A percentile compares a stretch with the other conserved stretches of the same genome.
phyloP scores from a whole-genome alignment of 2,888 invertebrate genomes.

The Caenorhabditis drosophilae region DNA sequence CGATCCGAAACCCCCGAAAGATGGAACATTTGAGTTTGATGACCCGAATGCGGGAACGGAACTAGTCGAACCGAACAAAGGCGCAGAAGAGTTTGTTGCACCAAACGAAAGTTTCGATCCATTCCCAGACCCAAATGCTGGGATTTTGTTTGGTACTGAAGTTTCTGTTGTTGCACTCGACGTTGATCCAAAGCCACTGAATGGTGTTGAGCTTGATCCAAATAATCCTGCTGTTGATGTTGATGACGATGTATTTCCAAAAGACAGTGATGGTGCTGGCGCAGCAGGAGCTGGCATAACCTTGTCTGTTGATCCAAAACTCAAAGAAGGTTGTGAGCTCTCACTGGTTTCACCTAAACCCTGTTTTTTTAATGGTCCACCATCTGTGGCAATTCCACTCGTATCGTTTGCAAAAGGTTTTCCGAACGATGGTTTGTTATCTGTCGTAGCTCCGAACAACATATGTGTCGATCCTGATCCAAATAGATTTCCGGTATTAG shows the following conservation, averaged over 20 bases:
- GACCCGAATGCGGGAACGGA: background rate
- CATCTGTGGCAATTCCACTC: background rate
- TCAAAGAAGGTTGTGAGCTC: too few species aligned
- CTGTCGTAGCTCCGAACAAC: background rate
- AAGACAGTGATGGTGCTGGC: background rate
- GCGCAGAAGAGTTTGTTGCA: background rate
- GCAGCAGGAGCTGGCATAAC: background rate
- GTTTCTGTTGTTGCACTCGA: background rate
- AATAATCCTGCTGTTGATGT: background rate
- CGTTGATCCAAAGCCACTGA: too few species aligned
- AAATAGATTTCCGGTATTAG: too few species aligned
- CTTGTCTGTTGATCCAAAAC: too few species aligned
- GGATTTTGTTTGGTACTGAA: background rate
- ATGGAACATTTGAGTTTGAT: background rate
- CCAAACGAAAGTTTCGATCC: background rate
- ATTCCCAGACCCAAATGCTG: constrained; percentile 1
- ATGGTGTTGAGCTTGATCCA: too few species aligned
- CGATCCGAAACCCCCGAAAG: constrained; percentile 27
- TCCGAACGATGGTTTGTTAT: background rate
- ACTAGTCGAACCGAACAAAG: background rate
- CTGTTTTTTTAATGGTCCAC: background rate
- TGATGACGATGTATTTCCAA: background rate
- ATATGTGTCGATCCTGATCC: too few species aligned
- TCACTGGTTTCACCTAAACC: too few species aligned
- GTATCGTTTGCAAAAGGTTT: background rate